Percentiles rank a stretch among this genome's conserved stretches.
phyloP scores from a whole-genome alignment of 2,888 invertebrate genomes.

The Luperina nickerlii region DNA sequence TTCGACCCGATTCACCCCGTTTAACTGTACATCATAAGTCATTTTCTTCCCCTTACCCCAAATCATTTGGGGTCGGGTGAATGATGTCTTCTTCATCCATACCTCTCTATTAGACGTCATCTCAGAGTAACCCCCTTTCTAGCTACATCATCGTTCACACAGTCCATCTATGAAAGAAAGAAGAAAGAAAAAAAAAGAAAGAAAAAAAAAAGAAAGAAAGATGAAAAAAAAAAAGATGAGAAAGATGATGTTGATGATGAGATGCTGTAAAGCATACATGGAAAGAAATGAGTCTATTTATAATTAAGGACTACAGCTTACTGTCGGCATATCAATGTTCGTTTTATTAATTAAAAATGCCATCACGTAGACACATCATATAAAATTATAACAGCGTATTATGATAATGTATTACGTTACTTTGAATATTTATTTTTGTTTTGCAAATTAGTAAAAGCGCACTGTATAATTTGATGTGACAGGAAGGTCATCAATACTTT shows the following conservation, averaged over 20 bases:
- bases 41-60: no score
- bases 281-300: constrained; percentile 15
- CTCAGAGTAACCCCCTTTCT: neutral
- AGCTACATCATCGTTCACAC: no score
- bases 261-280: neutral
- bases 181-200: no score
- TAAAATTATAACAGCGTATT: constrained; percentile 58
- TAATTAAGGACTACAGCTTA: neutral
- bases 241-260: no score
- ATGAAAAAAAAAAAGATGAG: no score
- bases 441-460: constrained; percentile 42
- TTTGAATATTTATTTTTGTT: constrained; percentile 40
- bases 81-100: neutral
- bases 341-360: constrained; percentile 20
- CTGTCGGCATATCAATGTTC: constrained; percentile 24
- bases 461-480: neutral
- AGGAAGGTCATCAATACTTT: neutral
- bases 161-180: no score
- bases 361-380: constrained; percentile 12
- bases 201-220: no score
- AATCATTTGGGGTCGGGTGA: neutral
- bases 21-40: no score
- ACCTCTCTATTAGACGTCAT: neutral
- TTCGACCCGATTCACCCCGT: no score
- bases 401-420: constrained; percentile 39